Base-by-base conservation (phyloP, 2,888 invertebrate species). In the Lithosia quadra region DNA sequence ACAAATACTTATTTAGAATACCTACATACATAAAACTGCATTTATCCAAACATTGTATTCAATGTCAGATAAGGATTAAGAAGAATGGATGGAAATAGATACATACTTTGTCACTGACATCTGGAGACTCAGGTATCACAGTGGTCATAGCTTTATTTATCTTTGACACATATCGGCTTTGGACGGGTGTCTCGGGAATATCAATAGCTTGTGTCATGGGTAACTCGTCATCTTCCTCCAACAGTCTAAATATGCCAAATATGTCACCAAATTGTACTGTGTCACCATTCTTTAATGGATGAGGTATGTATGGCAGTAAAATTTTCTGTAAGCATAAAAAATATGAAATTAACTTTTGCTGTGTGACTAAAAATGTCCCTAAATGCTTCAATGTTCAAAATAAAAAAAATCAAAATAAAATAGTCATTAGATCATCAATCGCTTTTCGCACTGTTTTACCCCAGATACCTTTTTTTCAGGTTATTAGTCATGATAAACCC, bases 121-220 rank as follows among this genome's bases (percentile, higher is more conserved):
- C 94, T 2, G 94, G 94, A 7, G 94, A 94, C 73, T 94, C 94
- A 0, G 94, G 94, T 72, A 94, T 83, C 15, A 86, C 85, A 5
- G 88, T 92, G 0, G 77, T 81, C 2, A 86, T 82, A 21, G 60
- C 77, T 71, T 82, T 83, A 67, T 85, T 84, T 15, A 90, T 49
- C 73, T 86, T 89, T 0, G 90, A 86, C 4, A 86, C 66, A 75
- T 84, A 82, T 66, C 79, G 85, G 2, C 72, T 78, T 1, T 78
- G 69, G 1, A 88, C 68, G 1, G 93, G 94, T 2, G 93, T 94
- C 21, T 92, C 92, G 0, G 93, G 93, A 13, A 94, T 83, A 22
- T 91, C 89, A 8, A 92, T 73, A 5, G 90, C 92, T 78, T 95
- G 94, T 0, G 94, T 95, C 91, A 92, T 90, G 0, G 94, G 93